Evolutionary conservation across 2,888 invertebrate species (phyloP), one percentile per base, ranked within the genome.

Genomic region (Hybos culiciformis): DNA sequence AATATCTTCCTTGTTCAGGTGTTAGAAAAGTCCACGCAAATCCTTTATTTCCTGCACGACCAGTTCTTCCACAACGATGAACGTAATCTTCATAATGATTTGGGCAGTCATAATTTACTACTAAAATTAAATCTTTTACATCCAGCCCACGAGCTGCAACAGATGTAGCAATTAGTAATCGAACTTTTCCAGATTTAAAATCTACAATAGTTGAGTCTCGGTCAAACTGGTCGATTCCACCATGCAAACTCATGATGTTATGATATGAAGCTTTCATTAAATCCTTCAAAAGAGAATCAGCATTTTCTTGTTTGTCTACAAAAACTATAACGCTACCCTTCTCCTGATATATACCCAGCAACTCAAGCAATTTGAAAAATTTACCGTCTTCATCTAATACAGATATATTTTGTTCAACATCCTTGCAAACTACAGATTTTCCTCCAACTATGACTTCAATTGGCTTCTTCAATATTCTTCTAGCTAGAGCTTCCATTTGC

Each of bases 61-160:
- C 88, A 0, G 88, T 90, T 44, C 88, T 73, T 1, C 88, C 94
- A 67, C 93, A 96, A 60, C 75, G 70, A 65, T 99, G 98, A 17
- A 99, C 97, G 64, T 99, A 99, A 66, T 99, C 98, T 67, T 99
- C 98, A 60, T 98, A 98, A 66, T 99, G 98, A 68, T 98, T 98
- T 0, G 98, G 97, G 57, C 94, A 96, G 68, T 99, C 97, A 65
- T 94, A 98, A 69, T 99, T 99, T 12, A 99, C 84, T 3, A 99
- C 98, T 23, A 98, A 70, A 56, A 94, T 93, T 42, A 98, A 74
- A 55, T 97, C 92, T 61, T 97, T 97, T 1, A 99, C 97, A 63
- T 99, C 98, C n/a, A 99, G 70, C 0, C 98, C 98, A 43, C 98
- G 71, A 1, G 98, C 97, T 4, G 97, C 97, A 3, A 99, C 97